Base-by-base conservation (phyloP, 2,888 invertebrate species). In the Cosmia trapezina region DNA sequence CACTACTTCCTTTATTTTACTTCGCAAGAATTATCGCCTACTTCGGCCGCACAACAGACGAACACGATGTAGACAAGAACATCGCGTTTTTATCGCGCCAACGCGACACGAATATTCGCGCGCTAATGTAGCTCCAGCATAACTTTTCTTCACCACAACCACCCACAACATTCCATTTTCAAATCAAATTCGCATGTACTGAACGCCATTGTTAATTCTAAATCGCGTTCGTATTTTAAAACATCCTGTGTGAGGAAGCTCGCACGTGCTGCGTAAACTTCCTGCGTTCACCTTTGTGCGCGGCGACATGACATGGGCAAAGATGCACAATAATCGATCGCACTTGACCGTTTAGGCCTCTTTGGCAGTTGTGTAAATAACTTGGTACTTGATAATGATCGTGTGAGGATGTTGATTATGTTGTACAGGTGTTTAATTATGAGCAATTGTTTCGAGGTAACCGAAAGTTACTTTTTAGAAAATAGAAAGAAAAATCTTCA, bases 231-330 rank as follows among this genome's bases (percentile, higher is more conserved):
- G 91, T 90, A 91, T 92, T 94, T 94, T 94, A 91, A 94, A 96
- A 95, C 96, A 96, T 96, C 96, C 96, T 96, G 96, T 95, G 93
- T 85, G 82, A 90, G 92, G 93, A 93, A 93, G 88, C 87, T 88
- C 93, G 94, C 96, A 95, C 96, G 95, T 95, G 96, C 94, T 89
- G 62, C 73, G 92, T 92, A 92, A 92, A 94, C 95, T 95, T 95
- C 95, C 95, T 93, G 95, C 87, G 88, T 74, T 84, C 85, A 89
- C 89, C 88, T 88, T 75, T 77, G 74, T 83, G 82, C 70, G 71
- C 67, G 63, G 70, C 71, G 77, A 65, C 72, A 86, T n/a, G 77
- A 65, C 72, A 86, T n/a, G 59, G 8, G 49, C 72, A 70, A 63
- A 79, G 81, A 61, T 61, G 49, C 22, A 57, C 57, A 54, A 70